Conservation (phyloP, 2,797 vertebrate species). For the Simalia tracyae region DNA sequence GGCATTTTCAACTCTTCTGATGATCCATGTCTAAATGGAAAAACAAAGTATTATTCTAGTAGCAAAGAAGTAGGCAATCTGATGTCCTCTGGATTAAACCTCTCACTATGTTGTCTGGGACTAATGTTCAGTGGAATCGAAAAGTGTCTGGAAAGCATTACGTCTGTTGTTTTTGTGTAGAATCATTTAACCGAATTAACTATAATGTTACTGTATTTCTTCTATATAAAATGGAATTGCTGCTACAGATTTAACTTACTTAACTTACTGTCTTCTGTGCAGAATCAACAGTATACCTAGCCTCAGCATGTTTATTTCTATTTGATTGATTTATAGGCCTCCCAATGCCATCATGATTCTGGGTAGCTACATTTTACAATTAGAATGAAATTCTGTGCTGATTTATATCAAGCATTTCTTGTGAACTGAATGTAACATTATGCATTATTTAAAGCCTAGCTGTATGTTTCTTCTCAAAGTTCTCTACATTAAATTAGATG, state of each 20-base stretch:
- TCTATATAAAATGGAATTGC: not conserved
- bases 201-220: not conserved
- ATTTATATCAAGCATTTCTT: not conserved
- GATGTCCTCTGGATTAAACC: not conserved
- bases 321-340: not conserved
- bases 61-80: not conserved
- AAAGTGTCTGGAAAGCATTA: not conserved
- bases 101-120: not conserved
- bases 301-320: not conserved
- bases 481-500: not conserved
- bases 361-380: not conserved
- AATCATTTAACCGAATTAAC: conserved; percentile 12
- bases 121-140: not conserved
- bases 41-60: conserved; percentile 21
- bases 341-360: not conserved
- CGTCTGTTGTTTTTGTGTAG: not conserved
- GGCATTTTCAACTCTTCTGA: conserved; percentile 72
- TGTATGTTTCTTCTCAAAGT: not conserved
- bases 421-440: not conserved
- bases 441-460: not conserved
- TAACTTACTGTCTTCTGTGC: not conserved
- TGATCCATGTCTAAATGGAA: conserved; percentile 63
- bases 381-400: not conserved
- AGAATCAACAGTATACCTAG: not conserved
- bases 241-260: not conserved